Base-by-base conservation (phyloP, 1,140 invertebrate species). In the Zaprionus camerounensis region DNA sequence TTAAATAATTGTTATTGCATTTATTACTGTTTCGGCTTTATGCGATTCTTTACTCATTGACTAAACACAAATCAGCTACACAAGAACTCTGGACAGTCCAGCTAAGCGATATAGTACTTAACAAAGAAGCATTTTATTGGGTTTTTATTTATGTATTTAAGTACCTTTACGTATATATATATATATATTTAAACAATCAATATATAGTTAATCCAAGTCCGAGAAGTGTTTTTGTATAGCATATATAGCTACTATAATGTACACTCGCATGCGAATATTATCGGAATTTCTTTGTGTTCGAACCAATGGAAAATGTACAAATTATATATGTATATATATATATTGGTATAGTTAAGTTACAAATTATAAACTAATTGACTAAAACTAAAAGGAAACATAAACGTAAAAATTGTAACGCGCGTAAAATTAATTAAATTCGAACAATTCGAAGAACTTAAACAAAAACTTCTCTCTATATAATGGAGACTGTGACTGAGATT, bases 41-140 rank as follows among this genome's bases (percentile, higher is more conserved):
- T 68, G 58, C 62, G 58, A 68, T 79, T 69, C 17, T 78, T 75
- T 76, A 77, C 22, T 82, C 79, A 80, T 82, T 78, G 36, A 63
- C 76, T 84, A 90, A 81, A 84, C 85, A 84, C 71, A 90, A 90
- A 82, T 82, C 79, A 80, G 79, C 81, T 88, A 90, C 76, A 84
- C 61, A 90, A 88, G 38, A 74, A 73, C 51, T 65, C 63, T 66
- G 81, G 72, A 55, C 53, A 56, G 53, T 55, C 84, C 84, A 64
- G 72, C 70, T 74, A 88, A 88, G 85, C 85, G 63, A 84, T 49
- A 59, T 88, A 46, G n/a, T 46, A 88, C 84, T 77, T 81, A 84
- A 81, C 65, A 84, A 75, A 77, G 64, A 88, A 84, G 75, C 70
- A 71, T 53, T 74, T 67, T 65, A 49, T 44, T 46, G 11, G 62